Base-by-base conservation (phyloP, 2,888 invertebrate genomes). In the Amphipoea oculea region DNA sequence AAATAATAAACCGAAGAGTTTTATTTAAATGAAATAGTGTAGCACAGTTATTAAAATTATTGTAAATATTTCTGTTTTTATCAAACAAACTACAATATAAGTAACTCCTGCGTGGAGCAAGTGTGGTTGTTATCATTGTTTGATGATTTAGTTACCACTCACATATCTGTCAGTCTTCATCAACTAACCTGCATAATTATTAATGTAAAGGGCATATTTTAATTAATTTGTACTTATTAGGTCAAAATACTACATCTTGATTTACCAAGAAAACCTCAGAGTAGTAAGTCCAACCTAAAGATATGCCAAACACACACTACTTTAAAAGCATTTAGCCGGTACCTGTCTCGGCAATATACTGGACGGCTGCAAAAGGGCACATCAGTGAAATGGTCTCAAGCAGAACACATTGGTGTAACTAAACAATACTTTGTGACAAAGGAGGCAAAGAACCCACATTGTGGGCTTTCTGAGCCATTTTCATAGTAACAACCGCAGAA, bases 201-300 rank as follows among this genome's bases (percentile, higher is more conserved):
- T 67, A 14, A 76, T 63, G 36, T 74, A 68, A 74, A 78, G 67
- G 45, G n/a, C 48, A 79, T 62, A 57, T 73, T 85, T 81, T 80
- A 87, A 74, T 70, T 87, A 78, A 79, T 88, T 88, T 88, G 88
- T 88, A 88, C 88, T 88, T 81, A 71, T 78, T 81, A 82, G 73
- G 81, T 81, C 73, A 75, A 82, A 76, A 79, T 69, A 81, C 86
- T 89, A 89, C 78, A 79, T 84, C 76, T 80, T 84, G 84, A 87
- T 88, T 89, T 86, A 85, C 29, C 77, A 29, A 73, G 20, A 81
- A 89, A 88, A 84, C 84, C 83, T 69, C 83, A 80, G 78, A 84
- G 82, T 82, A 89, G 80, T 84, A 83, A 69, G 62, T 83, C 60
- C n/a, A 75, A 83, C 86, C 86, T 83, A 77, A 79, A 80, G 29